Evolutionary conservation across 2,797 vertebrate genomes (phyloP), one percentile per base, ranked within the genome.

Genomic region (Smutsia temminckii): DNA sequence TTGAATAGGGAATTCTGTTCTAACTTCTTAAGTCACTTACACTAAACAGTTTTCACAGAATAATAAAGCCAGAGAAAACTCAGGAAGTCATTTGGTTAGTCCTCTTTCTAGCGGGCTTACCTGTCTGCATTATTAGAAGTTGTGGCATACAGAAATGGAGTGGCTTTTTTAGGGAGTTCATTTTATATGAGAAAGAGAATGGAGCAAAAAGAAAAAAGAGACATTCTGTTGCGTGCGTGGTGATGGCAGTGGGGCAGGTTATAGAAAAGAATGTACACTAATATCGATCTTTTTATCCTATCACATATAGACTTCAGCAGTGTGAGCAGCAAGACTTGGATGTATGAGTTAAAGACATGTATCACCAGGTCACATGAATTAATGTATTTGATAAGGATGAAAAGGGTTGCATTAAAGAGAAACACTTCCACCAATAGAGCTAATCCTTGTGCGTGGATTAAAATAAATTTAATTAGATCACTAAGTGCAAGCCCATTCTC

Each of bases 11-110:
- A 91, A 63, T 20, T 88, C 53, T 86, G 9, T 37, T 92, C 37
- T 53, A 81, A 29, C 29, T 61, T 94, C 59, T 80, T 46, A 91
- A 83, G 81, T 94, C 59, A 71, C 53, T 90, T 85, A 74, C 27
- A 83, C 10, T 32, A 57, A 80, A 68, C n/a, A 77, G 8, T 87
- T 96, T 86, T 77, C 40, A 72, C 10, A 91, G 49, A 96, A 68
- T 74, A 83, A 46, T 53, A 89, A 89, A 94, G 89, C 29, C 42
- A 68, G 61, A 81, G 42, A 85, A 75, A 66, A 53, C 7, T 12
- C 0, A 1, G 51, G 51, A 81, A 63, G 49, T 92, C 53, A 72
- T 64, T 27, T 40, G 61, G 11, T 59, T 75, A 61, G 46, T 61
- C 11, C 21, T 20, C 37, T 29, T 57, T 88, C 53, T n/a, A 84